Percentiles rank a stretch among this genome's conserved stretches.
phyloP scores from a whole-genome alignment of 2,113 vertebrate species.

The Grammomys surdaster region DNA sequence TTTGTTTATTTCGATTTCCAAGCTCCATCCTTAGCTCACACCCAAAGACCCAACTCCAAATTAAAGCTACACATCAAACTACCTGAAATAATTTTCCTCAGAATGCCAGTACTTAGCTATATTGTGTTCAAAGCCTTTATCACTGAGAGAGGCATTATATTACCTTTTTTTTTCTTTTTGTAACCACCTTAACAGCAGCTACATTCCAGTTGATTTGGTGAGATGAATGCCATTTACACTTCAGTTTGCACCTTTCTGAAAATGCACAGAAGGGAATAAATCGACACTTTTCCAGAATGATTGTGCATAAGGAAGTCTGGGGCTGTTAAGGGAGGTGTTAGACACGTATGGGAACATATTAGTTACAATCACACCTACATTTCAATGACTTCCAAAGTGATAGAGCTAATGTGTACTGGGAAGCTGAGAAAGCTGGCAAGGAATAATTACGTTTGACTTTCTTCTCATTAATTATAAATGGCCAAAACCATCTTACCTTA shows the following conservation, averaged over 20 bases:
- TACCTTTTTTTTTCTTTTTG: background rate
- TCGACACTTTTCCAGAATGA: constrained; percentile 87
- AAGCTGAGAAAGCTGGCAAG: constrained; percentile 77
- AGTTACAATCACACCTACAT: constrained; percentile 88
- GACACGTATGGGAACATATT: constrained; percentile 89
- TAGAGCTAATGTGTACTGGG: constrained; percentile 78
- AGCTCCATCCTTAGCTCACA: constrained; percentile 15
- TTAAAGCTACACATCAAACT: constrained; percentile 69
- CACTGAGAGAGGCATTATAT: constrained; percentile 67
- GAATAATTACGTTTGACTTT: constrained; percentile 66
- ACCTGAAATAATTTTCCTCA: background rate
- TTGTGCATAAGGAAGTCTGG: constrained; percentile 85
- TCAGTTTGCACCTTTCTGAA: constrained; percentile 88
- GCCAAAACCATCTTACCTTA: background rate
- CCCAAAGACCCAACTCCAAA: background rate
- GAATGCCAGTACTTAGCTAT: constrained; percentile 7
- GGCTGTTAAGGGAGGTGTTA: constrained; percentile 89
- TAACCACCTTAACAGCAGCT: constrained; percentile 83
- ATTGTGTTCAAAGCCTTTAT: constrained; percentile 60
- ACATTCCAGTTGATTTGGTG: constrained; percentile 84
- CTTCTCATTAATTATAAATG: constrained; percentile 68
- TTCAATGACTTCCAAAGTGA: constrained; percentile 85
- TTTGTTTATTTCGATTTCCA: constrained; percentile 65
- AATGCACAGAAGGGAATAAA: constrained; percentile 89
- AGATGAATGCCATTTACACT: constrained; percentile 91